Percentiles rank a stretch among this genome's conserved stretches.
Evolutionary conservation across 2,797 vertebrate genomes (phyloP).

Genomic region (Lepilemur ruficaudatus): DNA sequence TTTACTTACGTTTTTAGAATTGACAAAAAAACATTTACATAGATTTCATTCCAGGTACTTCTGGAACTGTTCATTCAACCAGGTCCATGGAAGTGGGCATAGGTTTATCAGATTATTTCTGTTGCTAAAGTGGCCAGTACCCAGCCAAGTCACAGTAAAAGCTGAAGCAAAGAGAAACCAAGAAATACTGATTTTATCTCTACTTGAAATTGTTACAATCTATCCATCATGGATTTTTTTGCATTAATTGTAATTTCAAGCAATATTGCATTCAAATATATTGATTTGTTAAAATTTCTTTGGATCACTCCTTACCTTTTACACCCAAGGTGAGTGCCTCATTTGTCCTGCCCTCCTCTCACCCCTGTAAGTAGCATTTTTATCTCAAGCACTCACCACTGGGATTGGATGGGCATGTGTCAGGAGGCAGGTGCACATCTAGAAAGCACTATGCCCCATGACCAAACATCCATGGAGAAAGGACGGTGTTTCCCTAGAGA

Average conservation of each 20-base stretch:
- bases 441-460: background rate
- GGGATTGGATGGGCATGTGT: no score
- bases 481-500: background rate
- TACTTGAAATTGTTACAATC: background rate
- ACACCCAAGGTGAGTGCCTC: background rate
- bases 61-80: background rate
- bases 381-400: background rate
- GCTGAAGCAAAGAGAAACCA: background rate
- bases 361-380: accelerated
- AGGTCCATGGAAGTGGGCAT: background rate
- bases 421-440: background rate
- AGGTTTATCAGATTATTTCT: background rate
- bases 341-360: accelerated
- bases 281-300: background rate
- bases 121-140: background rate
- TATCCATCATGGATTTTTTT: background rate
- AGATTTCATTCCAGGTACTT: background rate
- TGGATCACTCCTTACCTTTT: background rate
- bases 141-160: background rate
- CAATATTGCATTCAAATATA: background rate
- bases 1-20: background rate
- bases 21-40: background rate
- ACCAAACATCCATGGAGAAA: background rate
- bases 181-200: background rate
- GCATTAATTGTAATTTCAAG: background rate